phyloP scores from a whole-genome alignment of 1,140 invertebrate genomes.

The Drosophila simulans region DNA sequence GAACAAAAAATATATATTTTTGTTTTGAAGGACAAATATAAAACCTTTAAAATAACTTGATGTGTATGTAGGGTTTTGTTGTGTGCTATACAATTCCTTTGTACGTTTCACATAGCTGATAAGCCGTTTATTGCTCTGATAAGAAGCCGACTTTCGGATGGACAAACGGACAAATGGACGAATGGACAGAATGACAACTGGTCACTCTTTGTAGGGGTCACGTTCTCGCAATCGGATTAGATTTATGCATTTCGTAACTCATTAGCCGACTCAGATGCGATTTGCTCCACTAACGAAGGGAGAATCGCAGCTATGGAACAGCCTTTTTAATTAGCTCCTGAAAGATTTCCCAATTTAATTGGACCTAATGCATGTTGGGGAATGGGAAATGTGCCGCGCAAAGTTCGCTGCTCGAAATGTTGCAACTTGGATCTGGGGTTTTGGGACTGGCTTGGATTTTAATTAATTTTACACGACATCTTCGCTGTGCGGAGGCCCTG shows the following conservation, averaged over 20 bases:
- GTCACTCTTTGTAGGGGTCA: constrained; percentile 29
- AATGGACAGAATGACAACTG: background rate
- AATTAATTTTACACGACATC: constrained; percentile 71
- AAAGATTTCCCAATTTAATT: constrained; percentile 70
- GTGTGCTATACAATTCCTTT: too few species aligned
- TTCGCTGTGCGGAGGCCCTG: constrained; percentile 11
- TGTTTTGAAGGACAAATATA: too few species aligned
- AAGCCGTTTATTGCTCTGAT: constrained; percentile 63
- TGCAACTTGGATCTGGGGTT: constrained; percentile 42
- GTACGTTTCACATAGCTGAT: constrained; percentile 35
- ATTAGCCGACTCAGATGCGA: constrained; percentile 50
- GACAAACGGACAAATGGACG: background rate
- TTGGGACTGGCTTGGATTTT: constrained; percentile 40
- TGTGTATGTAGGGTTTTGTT: too few species aligned
- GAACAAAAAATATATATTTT: background rate
- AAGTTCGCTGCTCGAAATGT: constrained; percentile 41
- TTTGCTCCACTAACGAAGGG: constrained; percentile 34
- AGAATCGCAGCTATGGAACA: constrained; percentile 20
- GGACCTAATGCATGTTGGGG: constrained; percentile 60
- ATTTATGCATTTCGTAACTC: constrained; percentile 58
- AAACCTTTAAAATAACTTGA: too few species aligned
- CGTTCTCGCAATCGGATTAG: constrained; percentile 50
- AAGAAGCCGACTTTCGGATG: constrained; percentile 20
- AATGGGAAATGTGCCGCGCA: constrained; percentile 33
- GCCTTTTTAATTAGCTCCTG: constrained; percentile 65